Evolutionary conservation across 2,888 invertebrate species (phyloP), one percentile per base, ranked within the genome.

Genomic region (Marronus borbonicus): DNA sequence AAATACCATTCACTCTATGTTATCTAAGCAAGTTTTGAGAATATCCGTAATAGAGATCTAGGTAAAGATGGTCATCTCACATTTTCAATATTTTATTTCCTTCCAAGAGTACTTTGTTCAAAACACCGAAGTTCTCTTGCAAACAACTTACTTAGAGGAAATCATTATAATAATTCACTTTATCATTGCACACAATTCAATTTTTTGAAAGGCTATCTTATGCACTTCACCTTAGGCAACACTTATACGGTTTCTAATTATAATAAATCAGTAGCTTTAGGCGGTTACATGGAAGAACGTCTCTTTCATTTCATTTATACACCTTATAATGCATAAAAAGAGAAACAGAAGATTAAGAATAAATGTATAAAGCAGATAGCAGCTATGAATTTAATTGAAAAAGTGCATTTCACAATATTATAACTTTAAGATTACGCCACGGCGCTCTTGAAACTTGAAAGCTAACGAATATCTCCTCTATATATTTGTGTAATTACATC

Each of bases 401-500:
- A 64, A 64, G 39, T 64, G 14, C 64, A 36, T 64, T 64, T 64
- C 64, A 64, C 64, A 36, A 31, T 64, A 39, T 64, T 64, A 39
- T 64, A 64, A 39, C 39, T 31, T 20, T 64, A 64, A 64, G 64
- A n/a, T 64, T 64, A 64, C 64, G 64, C 64, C 64, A 36, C 17
- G 8, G 17, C 64, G 64, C 39, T 64, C 64, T 36, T 64, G 64
- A 64, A 31, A 39, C 64, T 14, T 62, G 31, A 31, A 39, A 39
- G 31, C 64, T n/a, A 64, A 64, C 64, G 64, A 64, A 17, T 36
- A 64, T 64, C 31, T 14, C 17, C 55, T 55, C 55, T 20, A 17
- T 55, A 20, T 64, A 64, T n/a, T 64, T 64, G 64, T n/a, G 64
- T 64, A 64, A 64, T 64, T 64, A 64, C 39, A 64, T 64, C 64